These are phyloP conservation scores for Drosophila varians DNA, from an alignment of 1,140 invertebrate genomes.

Conservation along the genomic window DNA sequence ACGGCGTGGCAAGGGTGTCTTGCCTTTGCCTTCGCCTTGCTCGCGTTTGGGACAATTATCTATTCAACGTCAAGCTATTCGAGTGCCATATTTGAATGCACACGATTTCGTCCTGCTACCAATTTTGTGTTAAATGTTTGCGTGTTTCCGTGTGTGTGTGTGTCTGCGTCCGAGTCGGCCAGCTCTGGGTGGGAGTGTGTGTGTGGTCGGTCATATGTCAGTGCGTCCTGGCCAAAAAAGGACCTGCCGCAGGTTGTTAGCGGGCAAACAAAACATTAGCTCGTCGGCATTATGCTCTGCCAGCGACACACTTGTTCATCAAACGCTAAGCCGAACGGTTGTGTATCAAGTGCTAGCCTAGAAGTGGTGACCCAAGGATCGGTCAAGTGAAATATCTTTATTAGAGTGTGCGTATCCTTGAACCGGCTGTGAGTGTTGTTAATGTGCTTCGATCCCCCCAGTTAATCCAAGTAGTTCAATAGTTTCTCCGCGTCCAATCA, in stretches of 20 bases:
- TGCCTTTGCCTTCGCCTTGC: constrained; percentile 48
- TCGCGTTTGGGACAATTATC: constrained; percentile 81
- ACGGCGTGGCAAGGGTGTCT: constrained; percentile 32
- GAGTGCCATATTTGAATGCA: constrained; percentile 70
- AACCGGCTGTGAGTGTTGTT: no score
- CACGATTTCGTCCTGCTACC: constrained; percentile 74
- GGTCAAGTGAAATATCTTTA: background rate
- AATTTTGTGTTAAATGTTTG: constrained; percentile 81
- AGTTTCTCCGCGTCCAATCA: no score
- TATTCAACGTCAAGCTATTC: constrained; percentile 77
- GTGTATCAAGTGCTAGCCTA: constrained; percentile 63
- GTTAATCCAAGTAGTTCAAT: no score
- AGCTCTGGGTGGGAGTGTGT: constrained; percentile 26
- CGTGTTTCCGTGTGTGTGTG: constrained; percentile 48
- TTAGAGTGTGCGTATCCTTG: no score
- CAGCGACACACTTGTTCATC: constrained; percentile 76
- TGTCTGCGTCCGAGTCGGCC: background rate
- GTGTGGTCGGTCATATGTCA: constrained; percentile 65
- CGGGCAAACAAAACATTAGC: constrained; percentile 79
- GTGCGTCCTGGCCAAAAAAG: constrained; percentile 67
- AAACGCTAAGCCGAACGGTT: constrained; percentile 76
- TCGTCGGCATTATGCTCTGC: constrained; percentile 65
- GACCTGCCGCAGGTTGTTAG: constrained; percentile 81
- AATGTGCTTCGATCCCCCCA: no score
- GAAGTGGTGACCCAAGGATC: constrained; percentile 18